Percentiles rank a stretch among this genome's conserved stretches.
Evolutionary conservation across 2,888 invertebrate species (phyloP).

Genomic region (Caenorhabditis angaria): DNA sequence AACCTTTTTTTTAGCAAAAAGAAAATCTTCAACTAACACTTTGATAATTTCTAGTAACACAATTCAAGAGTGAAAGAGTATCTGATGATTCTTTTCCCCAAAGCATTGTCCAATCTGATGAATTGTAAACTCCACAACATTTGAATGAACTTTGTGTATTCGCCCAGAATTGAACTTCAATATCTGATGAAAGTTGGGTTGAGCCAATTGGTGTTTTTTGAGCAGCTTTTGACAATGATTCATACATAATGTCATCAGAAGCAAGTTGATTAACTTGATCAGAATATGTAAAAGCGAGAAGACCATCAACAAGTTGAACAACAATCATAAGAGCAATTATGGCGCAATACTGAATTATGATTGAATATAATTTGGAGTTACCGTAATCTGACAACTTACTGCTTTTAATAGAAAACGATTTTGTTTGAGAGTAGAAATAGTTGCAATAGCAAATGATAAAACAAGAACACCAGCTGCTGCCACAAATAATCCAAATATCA

Average conservation of each 20-base stretch:
- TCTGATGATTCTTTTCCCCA: constrained; percentile 14
- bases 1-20: background rate
- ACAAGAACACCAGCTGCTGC: constrained; percentile 46
- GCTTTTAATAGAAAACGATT: constrained; percentile 43
- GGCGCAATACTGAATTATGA: constrained; percentile 45
- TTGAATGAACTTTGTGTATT: constrained; percentile 46
- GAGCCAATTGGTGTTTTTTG: background rate
- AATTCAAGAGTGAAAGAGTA: constrained; percentile 22
- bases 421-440: constrained; percentile 27
- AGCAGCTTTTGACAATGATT: constrained; percentile 36
- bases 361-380: background rate
- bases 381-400: constrained; percentile 17
- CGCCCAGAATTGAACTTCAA: constrained; percentile 46
- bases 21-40: constrained; percentile 24
- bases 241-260: constrained; percentile 40
- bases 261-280: constrained; percentile 50
- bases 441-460: constrained; percentile 43
- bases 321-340: constrained; percentile 50
- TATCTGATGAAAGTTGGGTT: constrained; percentile 13
- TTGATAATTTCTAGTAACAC: constrained; percentile 26
- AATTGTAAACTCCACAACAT: constrained; percentile 46
- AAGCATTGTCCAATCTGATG: constrained; percentile 26
- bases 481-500: constrained; percentile 51
- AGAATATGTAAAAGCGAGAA: constrained; percentile 51
- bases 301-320: constrained; percentile 49